Percentiles rank a stretch among this genome's conserved stretches.
phyloP scores from a whole-genome alignment of 2,797 vertebrate genomes.

The Varecia variegata region DNA sequence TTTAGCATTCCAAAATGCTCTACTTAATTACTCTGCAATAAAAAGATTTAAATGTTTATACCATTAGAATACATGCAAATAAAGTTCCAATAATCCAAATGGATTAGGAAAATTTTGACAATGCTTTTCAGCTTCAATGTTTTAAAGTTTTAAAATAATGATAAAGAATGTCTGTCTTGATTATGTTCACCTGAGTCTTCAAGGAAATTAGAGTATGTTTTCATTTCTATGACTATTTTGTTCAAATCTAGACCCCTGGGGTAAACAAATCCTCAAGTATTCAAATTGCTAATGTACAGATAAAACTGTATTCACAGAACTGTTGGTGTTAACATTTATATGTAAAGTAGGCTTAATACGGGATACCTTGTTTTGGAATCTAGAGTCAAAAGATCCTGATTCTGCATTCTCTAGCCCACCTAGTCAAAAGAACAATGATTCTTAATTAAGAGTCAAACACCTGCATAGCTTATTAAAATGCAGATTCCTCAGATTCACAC shows the following conservation, averaged over 20 bases:
- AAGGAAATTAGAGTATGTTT: slow-evolving; percentile 18
- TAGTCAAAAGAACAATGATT: neutral
- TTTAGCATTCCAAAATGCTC: neutral
- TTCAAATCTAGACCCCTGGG: neutral
- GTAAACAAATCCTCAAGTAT: neutral
- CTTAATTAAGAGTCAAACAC: neutral
- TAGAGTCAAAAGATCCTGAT: neutral
- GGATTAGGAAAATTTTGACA: neutral
- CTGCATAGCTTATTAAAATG: slow-evolving; percentile 2
- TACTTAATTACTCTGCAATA: slow-evolving; percentile 5
- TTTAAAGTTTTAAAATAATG: slow-evolving; percentile 25
- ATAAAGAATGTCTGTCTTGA: neutral
- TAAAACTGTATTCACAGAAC: neutral
- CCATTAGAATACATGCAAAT: neutral
- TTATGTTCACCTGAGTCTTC: neutral
- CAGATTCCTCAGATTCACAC: neutral
- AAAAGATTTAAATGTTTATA: neutral
- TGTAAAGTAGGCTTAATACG: slow-evolving; percentile 14
- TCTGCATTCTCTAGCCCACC: neutral
- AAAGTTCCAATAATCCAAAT: slow-evolving; percentile 2
- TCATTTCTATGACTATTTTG: neutral
- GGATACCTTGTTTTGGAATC: neutral
- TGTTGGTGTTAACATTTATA: slow-evolving; percentile 34
- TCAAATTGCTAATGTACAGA: slow-evolving; percentile 23
- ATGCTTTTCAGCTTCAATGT: neutral